phyloP scores from a whole-genome alignment of 2,113 vertebrate species.

The Siniperca knerii region DNA sequence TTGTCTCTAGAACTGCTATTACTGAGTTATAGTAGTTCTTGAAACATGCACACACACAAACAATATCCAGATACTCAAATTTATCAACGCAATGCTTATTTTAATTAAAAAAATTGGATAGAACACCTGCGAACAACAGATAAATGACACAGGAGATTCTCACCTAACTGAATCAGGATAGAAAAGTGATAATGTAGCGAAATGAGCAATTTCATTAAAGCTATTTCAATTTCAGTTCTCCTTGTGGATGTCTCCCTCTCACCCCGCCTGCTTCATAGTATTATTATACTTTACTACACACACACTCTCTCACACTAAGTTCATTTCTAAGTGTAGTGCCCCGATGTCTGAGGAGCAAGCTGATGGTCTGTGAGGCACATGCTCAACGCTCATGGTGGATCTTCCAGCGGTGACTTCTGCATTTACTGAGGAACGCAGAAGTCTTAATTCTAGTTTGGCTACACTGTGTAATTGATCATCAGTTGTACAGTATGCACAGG shows the following conservation, averaged over 20 bases:
- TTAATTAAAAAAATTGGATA: neutral
- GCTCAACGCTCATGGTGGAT: no score
- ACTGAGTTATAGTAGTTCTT: neutral
- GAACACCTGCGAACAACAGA: neutral
- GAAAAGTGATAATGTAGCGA: conserved; percentile 20
- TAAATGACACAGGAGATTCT: neutral
- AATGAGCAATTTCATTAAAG: conserved; percentile 15
- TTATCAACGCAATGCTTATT: no score
- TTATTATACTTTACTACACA: neutral
- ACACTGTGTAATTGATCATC: no score
- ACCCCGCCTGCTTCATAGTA: neutral
- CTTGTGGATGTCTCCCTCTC: conserved; percentile 3
- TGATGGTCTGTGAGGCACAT: neutral
- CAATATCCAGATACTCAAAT: neutral
- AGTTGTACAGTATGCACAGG: no score
- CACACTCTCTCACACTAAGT: neutral
- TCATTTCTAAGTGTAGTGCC: neutral
- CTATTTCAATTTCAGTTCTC: conserved; percentile 15
- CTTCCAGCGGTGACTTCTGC: no score
- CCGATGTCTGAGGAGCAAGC: neutral
- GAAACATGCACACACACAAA: neutral
- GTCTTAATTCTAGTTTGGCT: no score
- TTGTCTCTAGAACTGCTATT: neutral
- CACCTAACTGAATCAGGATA: conserved; percentile 3
- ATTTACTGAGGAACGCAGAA: no score